These are phyloP conservation scores for Liopterus haemorrhoidalis DNA, from an alignment of 2,888 invertebrate genomes.

Conservation along the genomic window DNA sequence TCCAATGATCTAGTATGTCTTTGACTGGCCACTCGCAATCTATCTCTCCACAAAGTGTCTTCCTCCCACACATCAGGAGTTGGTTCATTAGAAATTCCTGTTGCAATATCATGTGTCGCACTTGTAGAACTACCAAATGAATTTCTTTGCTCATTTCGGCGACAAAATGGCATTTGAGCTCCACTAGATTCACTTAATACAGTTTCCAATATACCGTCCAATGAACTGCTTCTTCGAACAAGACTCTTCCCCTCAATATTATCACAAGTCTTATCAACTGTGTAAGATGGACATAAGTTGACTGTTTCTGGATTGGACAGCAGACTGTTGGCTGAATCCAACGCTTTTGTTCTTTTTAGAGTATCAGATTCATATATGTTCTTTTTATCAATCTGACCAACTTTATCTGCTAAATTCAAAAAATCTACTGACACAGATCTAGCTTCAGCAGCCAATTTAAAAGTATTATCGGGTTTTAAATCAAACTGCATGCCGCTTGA, in stretches of 20 bases:
- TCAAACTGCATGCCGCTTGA: no score
- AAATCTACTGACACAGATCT: conserved; percentile 62
- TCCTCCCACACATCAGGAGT: conserved; percentile 76
- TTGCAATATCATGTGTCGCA: conserved; percentile 26
- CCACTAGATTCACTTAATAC: conserved; percentile 40
- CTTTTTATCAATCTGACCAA: conserved; percentile 59
- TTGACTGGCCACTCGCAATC: conserved; percentile 69
- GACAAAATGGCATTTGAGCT: conserved; percentile 12
- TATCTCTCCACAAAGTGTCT: conserved; percentile 75
- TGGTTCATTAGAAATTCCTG: conserved; percentile 47
- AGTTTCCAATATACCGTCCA: conserved; percentile 56
- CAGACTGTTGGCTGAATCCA: conserved; percentile 49
- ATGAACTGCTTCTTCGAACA: conserved; percentile 51
- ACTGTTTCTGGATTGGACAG: conserved; percentile 49
- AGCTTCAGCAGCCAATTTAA: conserved; percentile 53
- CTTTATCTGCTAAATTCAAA: conserved; percentile 60
- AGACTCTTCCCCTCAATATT: conserved; percentile 28
- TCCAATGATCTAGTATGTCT: conserved; percentile 78
- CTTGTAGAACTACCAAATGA: conserved; percentile 21
- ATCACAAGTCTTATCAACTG: conserved; percentile 38
- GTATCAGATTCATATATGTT: conserved; percentile 68
- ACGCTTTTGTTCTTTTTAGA: conserved; percentile 53
- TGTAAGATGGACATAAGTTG: conserved; percentile 41
- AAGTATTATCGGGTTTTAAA: conserved; percentile 43
- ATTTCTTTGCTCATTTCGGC: conserved; percentile 12